Evolutionary conservation across 2,113 vertebrate species (phyloP).

Genomic region (Mesocricetus auratus): DNA sequence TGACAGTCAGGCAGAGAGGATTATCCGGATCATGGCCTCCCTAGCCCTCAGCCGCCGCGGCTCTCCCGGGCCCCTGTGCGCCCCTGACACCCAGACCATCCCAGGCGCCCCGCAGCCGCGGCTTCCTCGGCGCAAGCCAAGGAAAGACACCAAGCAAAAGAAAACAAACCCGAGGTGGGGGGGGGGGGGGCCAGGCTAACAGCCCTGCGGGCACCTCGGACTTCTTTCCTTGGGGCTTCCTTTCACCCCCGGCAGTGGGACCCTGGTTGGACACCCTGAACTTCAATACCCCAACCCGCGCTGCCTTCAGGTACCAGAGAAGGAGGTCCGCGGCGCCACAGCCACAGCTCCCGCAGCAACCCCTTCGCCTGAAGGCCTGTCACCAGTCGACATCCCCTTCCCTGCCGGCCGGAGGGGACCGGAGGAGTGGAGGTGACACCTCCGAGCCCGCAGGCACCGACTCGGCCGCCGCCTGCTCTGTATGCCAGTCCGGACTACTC

Average conservation of each 20-base stretch:
- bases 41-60: conserved; percentile 42
- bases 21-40: conserved; percentile 86
- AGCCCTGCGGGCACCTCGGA: conserved; percentile 51
- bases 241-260: background rate
- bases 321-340: background rate
- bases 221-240: conserved; percentile 32
- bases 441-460: background rate
- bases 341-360: background rate
- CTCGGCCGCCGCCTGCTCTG: background rate
- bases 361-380: conserved; percentile 61
- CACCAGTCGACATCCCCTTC: background rate
- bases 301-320: conserved; percentile 20
- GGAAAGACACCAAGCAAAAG: conserved; percentile 61
- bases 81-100: conserved; percentile 33
- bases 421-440: conserved; percentile 66
- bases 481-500: conserved; percentile 13
- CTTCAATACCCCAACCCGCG: conserved; percentile 58
- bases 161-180: conserved; percentile 66
- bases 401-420: conserved; percentile 39
- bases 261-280: conserved; percentile 44
- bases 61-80: conserved; percentile 53
- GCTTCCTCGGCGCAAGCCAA: background rate
- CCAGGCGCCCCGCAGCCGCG: conserved; percentile 12
- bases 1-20: conserved; percentile 83
- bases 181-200: background rate